Conservation (phyloP, 1,140 invertebrate genomes). For the Mamestra configurata region DNA sequence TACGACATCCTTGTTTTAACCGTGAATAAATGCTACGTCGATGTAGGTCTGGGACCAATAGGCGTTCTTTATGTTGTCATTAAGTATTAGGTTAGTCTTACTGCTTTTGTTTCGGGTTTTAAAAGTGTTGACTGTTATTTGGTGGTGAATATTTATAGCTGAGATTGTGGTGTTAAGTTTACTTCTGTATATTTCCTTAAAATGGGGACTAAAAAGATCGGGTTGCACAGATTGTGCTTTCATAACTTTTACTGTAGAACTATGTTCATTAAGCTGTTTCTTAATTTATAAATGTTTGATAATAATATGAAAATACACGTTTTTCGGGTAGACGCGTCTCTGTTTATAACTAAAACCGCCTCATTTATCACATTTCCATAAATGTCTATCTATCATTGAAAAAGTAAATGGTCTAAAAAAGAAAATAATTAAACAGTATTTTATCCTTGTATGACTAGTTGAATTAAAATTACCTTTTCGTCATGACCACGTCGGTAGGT, state of each 20-base stretch:
- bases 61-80: constrained; percentile 40
- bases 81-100: constrained; percentile 26
- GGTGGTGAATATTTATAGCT: constrained; percentile 2
- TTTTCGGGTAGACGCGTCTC: no score
- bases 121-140: constrained; percentile 1
- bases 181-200: background rate
- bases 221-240: no score
- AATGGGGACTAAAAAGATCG: no score
- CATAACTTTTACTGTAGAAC: no score
- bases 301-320: no score
- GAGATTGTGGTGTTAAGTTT: background rate
- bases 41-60: constrained; percentile 61
- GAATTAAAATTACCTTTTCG: constrained; percentile 81
- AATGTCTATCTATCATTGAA: constrained; percentile 8
- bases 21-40: constrained; percentile 68
- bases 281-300: no score
- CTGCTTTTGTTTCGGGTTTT: background rate
- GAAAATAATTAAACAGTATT: background rate
- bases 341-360: no score
- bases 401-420: constrained; percentile 5
- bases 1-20: no score
- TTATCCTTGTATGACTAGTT: constrained; percentile 65
- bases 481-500: constrained; percentile 70
- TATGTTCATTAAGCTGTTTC: no score
- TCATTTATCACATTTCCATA: no score